A percentile compares a stretch with the other conserved stretches of the same genome.
phyloP scores from a whole-genome alignment of 2,888 invertebrate genomes.

The Lithophane semibrunnea region DNA sequence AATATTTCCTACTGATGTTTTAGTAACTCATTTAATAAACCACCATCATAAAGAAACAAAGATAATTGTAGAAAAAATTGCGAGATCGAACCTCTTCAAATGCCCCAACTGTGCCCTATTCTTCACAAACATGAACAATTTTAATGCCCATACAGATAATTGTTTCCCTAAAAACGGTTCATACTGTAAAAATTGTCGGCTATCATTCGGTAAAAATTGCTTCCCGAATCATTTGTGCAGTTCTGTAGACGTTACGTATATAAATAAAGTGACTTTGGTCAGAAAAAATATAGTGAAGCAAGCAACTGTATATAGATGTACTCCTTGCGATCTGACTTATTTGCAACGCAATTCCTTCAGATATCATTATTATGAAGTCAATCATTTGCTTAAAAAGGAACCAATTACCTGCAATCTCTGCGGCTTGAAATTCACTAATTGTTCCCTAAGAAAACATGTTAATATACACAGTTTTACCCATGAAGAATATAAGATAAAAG shows the following conservation, averaged over 20 bases:
- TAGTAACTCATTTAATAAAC: slow-evolving; percentile 72
- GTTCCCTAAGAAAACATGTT: slow-evolving; percentile 25
- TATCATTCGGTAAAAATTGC: slow-evolving; percentile 17
- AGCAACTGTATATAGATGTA: slow-evolving; percentile 24
- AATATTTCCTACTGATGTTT: slow-evolving; percentile 68
- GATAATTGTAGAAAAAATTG: slow-evolving; percentile 33
- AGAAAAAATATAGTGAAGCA: neutral
- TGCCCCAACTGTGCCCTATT: slow-evolving; percentile 28
- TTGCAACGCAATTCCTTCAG: slow-evolving; percentile 22
- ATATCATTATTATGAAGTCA: neutral
- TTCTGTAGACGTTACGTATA: neutral
- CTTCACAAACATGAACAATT: slow-evolving; percentile 2
- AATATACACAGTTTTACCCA: neutral
- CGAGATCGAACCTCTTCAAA: neutral
- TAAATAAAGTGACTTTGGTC: slow-evolving; percentile 16
- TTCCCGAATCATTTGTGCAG: slow-evolving; percentile 19
- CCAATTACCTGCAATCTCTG: slow-evolving; percentile 19
- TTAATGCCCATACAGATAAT: neutral
- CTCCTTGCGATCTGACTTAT: slow-evolving; percentile 34
- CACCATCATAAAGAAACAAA: slow-evolving; percentile 69
- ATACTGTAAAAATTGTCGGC: slow-evolving; percentile 13
- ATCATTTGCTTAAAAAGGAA: slow-evolving; percentile 13
- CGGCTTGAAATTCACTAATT: slow-evolving; percentile 40
- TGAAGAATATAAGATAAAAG: slow-evolving; percentile 41
- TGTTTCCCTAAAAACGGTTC: slow-evolving; percentile 12